Evolutionary conservation across 2,888 invertebrate genomes (phyloP), one percentile per base, ranked within the genome.

Genomic region (Cataglyphis livida): DNA sequence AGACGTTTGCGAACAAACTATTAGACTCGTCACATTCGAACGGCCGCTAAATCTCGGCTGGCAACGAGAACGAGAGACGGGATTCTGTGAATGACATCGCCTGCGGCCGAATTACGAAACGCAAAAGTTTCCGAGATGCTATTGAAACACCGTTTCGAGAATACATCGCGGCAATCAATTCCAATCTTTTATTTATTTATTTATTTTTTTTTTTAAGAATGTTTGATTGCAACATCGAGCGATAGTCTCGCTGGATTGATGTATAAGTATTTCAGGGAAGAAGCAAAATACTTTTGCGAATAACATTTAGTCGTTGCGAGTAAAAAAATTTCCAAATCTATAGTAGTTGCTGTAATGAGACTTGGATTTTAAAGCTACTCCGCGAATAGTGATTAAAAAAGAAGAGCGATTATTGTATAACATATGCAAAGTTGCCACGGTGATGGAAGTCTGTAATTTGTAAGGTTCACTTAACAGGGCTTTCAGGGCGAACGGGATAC

Each of bases 11-110:
- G n/a, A 73, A 70, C 70, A 66, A 64, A 78, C 73, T 59, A 44
- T 51, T 51, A 51, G 71, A 73, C 73, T 79, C 57, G 32, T 79
- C 74, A 44, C 78, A 32, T 73, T 78, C 59, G 70, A 57, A 57
- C 71, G 78, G 57, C 44, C 57, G 59, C 41, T 28, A 44, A 44
- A 71, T 12, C n/a, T 71, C 21, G 59, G 71, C 44, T 79, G 25
- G 73, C 74, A 28, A 38, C 21, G 81, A 57, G 10, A 28, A 78
- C 10, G 28, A 59, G 59, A 28, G 15, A 66, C 41, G 54, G 38
- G 28, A 35, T 1, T 32, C n/a, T 25, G 71, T 25, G 73, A 71
- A 25, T 10, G 76, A 25, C 32, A 25, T 73, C 74, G 59, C 57
- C 59, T 41, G 41, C 12, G 18, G 28, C 35, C 15, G 44, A 79